Base-by-base conservation (phyloP, 2,797 vertebrate genomes). In the Okamejei kenojei region DNA sequence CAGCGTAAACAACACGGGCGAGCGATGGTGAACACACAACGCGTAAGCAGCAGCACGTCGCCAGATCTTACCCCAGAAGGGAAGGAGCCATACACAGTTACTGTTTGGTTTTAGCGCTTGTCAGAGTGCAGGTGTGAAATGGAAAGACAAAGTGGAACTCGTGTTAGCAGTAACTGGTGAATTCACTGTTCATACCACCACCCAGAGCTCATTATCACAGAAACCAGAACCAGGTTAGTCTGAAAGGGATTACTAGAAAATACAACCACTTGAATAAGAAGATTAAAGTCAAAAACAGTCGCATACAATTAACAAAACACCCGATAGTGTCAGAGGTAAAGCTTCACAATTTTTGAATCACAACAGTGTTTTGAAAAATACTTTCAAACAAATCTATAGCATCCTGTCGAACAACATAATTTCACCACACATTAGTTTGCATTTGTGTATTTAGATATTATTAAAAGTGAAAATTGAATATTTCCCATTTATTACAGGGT, bases 21-120 rank as follows among this genome's bases (percentile, higher is more conserved):
- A 58, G 80, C 45, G 13, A 58, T 26, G 21, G 26, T 68, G 35
- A 38, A 38, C 68, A 74, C 35, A 73, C 38, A 92, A 92, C 26
- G 81, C 81, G 10, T 2, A 58, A 29, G 80, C 80, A 29, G 80
- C 80, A 84, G 38, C 88, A 74, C 32, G 35, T 45, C 26, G 86
- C 32, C 93, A 93, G 94, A 95, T 97, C 98, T 99, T 99, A 99
- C 98, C 98, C 96, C 97, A 97, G 97, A 97, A 98, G 96, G 96
- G 97, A 97, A 97, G 97, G 98, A 97, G 96, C 97, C 98, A 96
- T 96, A 97, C 94, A 96, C 95, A 97, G 96, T 92, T 74, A 76
- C 38, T 92, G 73, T 54, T 96, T 98, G 26, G 26, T 5, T 68
- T 68, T 68, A 88, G 84, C 97, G 97, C 97, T 98, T 98, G 98